These are phyloP conservation scores for Girardinichthys multiradiatus DNA, from an alignment of 2,113 vertebrate genomes.

Conservation along the genomic window DNA sequence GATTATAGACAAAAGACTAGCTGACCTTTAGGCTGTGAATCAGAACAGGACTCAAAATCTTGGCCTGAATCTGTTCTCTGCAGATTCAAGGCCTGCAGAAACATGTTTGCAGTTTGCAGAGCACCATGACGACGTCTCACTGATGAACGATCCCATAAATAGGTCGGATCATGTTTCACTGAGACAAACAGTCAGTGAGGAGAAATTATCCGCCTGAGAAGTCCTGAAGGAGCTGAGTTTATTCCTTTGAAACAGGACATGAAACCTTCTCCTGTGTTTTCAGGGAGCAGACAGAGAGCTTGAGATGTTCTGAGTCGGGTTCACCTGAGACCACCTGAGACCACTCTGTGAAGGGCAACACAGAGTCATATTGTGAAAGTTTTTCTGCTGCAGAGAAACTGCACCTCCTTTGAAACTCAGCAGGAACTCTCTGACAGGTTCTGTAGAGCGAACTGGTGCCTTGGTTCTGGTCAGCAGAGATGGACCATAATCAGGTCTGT, in stretches of 20 bases:
- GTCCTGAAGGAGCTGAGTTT: not conserved
- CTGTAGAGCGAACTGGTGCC: too few relatives aligned
- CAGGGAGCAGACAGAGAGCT: not conserved
- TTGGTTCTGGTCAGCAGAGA: too few relatives aligned
- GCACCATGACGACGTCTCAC: not conserved
- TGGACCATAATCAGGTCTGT: too few relatives aligned
- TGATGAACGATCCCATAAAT: not conserved
- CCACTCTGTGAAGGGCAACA: too few relatives aligned
- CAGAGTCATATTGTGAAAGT: too few relatives aligned
- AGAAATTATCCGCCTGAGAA: not conserved
- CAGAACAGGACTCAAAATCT: not conserved
- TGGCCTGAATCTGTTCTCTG: not conserved
- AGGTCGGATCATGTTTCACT: not conserved
- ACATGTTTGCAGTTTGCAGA: not conserved
- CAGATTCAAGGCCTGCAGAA: not conserved
- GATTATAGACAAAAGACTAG: too few relatives aligned
- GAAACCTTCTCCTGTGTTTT: not conserved
- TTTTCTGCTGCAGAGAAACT: too few relatives aligned
- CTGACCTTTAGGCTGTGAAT: not conserved
- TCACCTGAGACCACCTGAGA: not conserved
- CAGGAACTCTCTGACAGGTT: too few relatives aligned
- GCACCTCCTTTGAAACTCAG: too few relatives aligned
- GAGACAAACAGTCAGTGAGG: not conserved
- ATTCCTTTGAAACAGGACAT: not conserved
- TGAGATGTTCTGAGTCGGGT: not conserved